Conservation (phyloP, 2,797 vertebrate species). For the Gymnodraco acuticeps region DNA sequence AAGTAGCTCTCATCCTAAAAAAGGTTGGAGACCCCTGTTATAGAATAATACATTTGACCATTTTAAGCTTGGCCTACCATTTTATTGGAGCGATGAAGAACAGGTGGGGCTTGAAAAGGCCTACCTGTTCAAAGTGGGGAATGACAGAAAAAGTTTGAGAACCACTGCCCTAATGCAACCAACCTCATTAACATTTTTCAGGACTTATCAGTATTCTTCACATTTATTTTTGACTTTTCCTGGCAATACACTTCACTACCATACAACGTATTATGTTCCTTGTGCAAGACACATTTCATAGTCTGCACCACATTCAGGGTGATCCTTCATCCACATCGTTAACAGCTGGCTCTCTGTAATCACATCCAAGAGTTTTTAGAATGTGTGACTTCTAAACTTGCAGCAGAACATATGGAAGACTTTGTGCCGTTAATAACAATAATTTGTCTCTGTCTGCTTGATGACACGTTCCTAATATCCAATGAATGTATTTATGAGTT, state of each 20-base stretch:
- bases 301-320: neutral
- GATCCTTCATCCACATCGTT: neutral
- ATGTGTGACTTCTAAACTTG: slow-evolving; percentile 21
- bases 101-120: no score
- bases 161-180: no score
- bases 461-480: slow-evolving; percentile 52
- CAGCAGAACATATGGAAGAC: slow-evolving; percentile 36
- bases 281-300: neutral
- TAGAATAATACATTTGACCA: no score
- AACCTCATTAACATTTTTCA: neutral
- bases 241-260: neutral
- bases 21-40: no score
- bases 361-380: slow-evolving; percentile 1
- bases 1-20: no score
- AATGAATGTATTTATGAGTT: slow-evolving; percentile 51
- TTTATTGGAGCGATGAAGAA: no score
- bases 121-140: no score
- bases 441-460: slow-evolving; percentile 64
- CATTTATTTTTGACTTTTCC: neutral
- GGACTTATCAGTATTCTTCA: neutral
- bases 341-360: slow-evolving; percentile 6
- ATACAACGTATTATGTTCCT: neutral
- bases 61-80: no score
- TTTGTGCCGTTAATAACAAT: slow-evolving; percentile 41
- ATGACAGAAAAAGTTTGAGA: no score